phyloP scores from a whole-genome alignment of 2,113 vertebrate genomes.

The Pleuronectes platessa region DNA sequence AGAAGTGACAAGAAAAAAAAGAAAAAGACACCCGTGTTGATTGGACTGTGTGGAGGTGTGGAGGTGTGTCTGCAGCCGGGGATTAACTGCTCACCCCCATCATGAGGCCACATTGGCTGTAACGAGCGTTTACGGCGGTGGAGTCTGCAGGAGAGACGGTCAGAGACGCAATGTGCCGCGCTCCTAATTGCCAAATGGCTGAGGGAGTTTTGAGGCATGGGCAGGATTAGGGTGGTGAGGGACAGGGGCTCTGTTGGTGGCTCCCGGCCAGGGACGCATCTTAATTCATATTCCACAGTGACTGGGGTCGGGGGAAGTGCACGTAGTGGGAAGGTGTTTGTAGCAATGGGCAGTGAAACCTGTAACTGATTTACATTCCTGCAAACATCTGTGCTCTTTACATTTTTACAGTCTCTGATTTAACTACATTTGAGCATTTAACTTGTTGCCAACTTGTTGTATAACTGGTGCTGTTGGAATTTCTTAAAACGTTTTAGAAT shows the following conservation, averaged over 20 bases:
- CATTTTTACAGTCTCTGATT: background rate
- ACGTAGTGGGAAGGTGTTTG: no score
- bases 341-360: no score
- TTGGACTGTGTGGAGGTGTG: slow-evolving; percentile 35
- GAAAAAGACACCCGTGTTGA: background rate
- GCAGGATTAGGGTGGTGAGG: slow-evolving; percentile 30
- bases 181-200: slow-evolving; percentile 62
- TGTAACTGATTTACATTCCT: background rate
- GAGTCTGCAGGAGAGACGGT: slow-evolving; percentile 39
- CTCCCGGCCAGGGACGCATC: background rate
- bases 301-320: no score
- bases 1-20: background rate
- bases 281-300: no score
- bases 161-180: slow-evolving; percentile 38
- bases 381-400: background rate
- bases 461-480: no score
- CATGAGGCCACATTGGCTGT: slow-evolving; percentile 42
- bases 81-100: slow-evolving; percentile 62
- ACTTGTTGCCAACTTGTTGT: background rate
- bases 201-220: slow-evolving; percentile 43
- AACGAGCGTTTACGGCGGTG: slow-evolving; percentile 47
- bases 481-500: no score
- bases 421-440: background rate
- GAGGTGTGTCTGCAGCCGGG: slow-evolving; percentile 42
- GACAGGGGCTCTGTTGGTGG: slow-evolving; percentile 28